phyloP scores from a whole-genome alignment of 2,888 invertebrate genomes.

The Pheosia gnoma region DNA sequence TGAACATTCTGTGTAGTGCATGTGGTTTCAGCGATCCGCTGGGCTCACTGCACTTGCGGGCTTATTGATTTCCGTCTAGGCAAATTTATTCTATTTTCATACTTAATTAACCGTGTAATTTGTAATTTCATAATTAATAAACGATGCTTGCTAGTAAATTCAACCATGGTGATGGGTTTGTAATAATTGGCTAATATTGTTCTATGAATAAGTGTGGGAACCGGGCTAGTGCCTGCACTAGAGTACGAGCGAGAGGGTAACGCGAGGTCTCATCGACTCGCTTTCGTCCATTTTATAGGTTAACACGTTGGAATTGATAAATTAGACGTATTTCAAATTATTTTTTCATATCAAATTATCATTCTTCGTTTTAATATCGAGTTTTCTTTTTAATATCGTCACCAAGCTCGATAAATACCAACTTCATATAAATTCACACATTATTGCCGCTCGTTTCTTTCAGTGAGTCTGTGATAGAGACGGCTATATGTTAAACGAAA shows the following conservation, averaged over 20 bases:
- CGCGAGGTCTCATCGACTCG: background rate
- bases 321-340: conserved; percentile 44
- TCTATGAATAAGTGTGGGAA: background rate
- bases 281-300: background rate
- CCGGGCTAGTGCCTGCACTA: background rate
- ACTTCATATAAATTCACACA: background rate
- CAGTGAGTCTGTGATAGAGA: background rate
- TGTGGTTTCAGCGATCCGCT: no score
- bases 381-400: no score
- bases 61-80: no score
- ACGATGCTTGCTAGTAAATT: no score
- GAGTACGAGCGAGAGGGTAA: background rate
- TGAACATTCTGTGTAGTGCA: no score
- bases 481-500: background rate
- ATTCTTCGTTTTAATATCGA: background rate
- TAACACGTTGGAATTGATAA: conserved; percentile 50
- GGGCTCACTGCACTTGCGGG: no score
- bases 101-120: no score
- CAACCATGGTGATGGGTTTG: no score
- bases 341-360: background rate
- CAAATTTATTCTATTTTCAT: no score
- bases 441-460: background rate
- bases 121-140: no score
- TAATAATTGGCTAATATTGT: no score
- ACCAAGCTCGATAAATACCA: background rate